Evolutionary conservation across 2,888 invertebrate species (phyloP).

Genomic region (Barypeithes pellucidus): DNA sequence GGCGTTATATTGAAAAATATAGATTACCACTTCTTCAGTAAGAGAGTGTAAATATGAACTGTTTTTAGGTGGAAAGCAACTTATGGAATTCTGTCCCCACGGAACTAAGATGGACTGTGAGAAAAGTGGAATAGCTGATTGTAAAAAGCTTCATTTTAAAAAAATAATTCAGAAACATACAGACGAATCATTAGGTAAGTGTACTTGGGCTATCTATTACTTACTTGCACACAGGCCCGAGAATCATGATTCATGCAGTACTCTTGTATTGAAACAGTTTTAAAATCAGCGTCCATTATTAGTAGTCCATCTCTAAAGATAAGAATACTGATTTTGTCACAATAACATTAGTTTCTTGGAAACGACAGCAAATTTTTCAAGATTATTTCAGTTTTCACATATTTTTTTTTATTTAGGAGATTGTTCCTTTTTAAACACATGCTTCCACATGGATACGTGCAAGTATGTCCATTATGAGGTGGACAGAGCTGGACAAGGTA

Average conservation of each 20-base stretch:
- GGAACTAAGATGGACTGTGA: slow-evolving; percentile 94
- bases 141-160: slow-evolving; percentile 95
- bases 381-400: neutral
- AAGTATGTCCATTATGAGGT: slow-evolving; percentile 99
- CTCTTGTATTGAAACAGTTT: neutral
- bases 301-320: too few species aligned
- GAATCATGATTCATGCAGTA: too few species aligned
- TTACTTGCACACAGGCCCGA: too few species aligned
- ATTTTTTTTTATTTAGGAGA: slow-evolving; percentile 79
- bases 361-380: too few species aligned
- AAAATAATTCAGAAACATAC: slow-evolving; percentile 97
- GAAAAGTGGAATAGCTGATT: slow-evolving; percentile 74
- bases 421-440: slow-evolving; percentile 98
- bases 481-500: slow-evolving; percentile 79
- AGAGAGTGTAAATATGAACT: neutral
- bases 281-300: neutral
- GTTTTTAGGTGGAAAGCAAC: slow-evolving; percentile 81
- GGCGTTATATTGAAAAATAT: too few species aligned
- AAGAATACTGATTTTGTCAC: too few species aligned
- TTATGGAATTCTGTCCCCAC: slow-evolving; percentile 97
- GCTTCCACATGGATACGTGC: slow-evolving; percentile 99
- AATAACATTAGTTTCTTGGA: too few species aligned
- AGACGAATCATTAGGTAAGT: slow-evolving; percentile 72
- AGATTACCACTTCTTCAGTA: too few species aligned
- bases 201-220: neutral